Conservation (phyloP, 2,113 vertebrate genomes). For the Entelurus aequoreus region DNA sequence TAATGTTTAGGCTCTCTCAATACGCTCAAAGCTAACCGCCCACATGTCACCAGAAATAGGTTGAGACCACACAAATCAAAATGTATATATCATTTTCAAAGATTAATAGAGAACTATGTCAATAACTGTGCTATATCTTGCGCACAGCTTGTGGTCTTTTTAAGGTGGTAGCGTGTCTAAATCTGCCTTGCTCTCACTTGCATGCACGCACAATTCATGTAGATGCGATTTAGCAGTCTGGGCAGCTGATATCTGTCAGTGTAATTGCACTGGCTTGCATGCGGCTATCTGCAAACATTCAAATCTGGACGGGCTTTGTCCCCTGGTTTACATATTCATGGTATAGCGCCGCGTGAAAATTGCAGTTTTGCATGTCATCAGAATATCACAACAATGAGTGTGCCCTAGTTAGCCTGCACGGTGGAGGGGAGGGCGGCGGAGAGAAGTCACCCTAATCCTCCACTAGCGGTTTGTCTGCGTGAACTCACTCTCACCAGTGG, state of each 20-base stretch:
- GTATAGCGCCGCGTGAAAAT: constrained; percentile 30
- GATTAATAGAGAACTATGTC: not conserved
- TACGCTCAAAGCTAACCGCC: too few relatives aligned
- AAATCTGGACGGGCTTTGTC: constrained; percentile 39
- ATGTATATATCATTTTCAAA: not conserved
- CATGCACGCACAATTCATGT: not conserved
- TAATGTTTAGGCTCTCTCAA: too few relatives aligned
- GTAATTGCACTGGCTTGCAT: constrained; percentile 16
- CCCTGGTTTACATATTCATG: constrained; percentile 42
- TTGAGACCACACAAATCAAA: too few relatives aligned
- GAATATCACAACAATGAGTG: constrained; percentile 53
- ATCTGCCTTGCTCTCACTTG: not conserved
- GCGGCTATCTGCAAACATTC: constrained; percentile 15
- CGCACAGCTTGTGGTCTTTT: not conserved
- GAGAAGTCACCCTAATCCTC: constrained; percentile 51
- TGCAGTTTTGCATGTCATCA: constrained; percentile 58
- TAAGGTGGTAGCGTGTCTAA: not conserved
- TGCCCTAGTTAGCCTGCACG: constrained; percentile 51
- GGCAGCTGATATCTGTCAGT: constrained; percentile 12
- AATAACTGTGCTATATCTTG: not conserved
- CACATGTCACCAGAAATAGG: too few relatives aligned
- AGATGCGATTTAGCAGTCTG: not conserved
- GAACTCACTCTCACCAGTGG: constrained; percentile 31
- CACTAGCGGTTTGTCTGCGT: constrained; percentile 24
- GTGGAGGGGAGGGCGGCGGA: constrained; percentile 24